These are phyloP conservation scores for Petromus typicus DNA, from an alignment of 2,113 vertebrate species.

Conservation along the genomic window DNA sequence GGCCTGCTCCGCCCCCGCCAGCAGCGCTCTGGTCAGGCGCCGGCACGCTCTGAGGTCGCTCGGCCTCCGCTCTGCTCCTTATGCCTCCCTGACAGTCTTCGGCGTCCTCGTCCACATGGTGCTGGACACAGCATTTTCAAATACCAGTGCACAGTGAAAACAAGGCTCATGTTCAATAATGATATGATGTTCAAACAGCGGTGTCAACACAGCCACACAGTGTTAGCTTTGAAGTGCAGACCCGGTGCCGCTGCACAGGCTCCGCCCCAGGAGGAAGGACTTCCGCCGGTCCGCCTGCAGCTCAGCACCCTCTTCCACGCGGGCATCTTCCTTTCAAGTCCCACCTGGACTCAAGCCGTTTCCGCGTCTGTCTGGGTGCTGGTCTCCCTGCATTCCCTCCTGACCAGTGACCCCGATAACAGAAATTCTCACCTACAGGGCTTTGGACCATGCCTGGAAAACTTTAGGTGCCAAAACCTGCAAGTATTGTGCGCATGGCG, in stretches of 20 bases:
- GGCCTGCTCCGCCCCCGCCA: no score
- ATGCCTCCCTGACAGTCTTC: background rate
- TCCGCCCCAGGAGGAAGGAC: background rate
- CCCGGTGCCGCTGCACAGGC: no score
- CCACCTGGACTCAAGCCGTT: background rate
- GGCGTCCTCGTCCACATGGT: background rate
- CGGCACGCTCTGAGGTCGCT: no score
- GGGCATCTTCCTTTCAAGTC: fast-evolving
- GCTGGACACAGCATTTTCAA: background rate
- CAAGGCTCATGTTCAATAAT: no score
- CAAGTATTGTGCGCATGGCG: background rate
- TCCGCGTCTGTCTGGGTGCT: background rate
- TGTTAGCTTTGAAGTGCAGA: background rate
- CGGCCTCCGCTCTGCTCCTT: background rate
- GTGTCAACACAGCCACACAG: background rate
- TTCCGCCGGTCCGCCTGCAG: no score
- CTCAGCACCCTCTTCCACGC: background rate
- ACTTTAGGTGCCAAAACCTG: background rate
- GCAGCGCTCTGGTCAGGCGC: no score
- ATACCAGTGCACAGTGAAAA: background rate
- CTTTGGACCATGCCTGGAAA: background rate
- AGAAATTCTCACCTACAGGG: background rate
- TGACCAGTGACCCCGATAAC: background rate
- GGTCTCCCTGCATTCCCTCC: background rate
- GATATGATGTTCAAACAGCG: background rate